Base-by-base conservation (phyloP, 1,140 invertebrate genomes). In the Heliconius hewitsoni region DNA sequence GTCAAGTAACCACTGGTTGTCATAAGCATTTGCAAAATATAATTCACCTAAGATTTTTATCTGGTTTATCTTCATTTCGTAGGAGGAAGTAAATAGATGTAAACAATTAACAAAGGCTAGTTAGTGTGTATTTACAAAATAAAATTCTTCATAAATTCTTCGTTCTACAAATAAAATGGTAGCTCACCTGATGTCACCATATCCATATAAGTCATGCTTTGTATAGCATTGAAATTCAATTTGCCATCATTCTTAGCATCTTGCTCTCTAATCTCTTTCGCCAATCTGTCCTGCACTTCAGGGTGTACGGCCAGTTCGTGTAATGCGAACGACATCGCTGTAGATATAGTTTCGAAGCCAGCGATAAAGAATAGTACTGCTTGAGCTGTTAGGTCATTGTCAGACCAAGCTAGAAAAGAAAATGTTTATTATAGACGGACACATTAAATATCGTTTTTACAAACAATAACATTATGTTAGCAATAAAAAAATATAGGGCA, bases 261-360 rank as follows among this genome's bases (percentile, higher is more conserved):
- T 0, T 90, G 80, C 11, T 92, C 89, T 30, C 95, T 92, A 3
- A 97, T 95, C 86, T 96, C 96, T 66, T 95, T 84, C 13, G 88
- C 85, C 16, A 97, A 78, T 78, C 92, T 95, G 3, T 96, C 92
- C 84, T 97, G 96, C 4, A 96, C 84, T 1, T 96, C 95, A 8
- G 93, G 95, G 87, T 97, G 89, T 6, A 93, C 78, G 0, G 96
- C 95, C 46, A 97, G 83, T 74, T 96, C 95, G 83, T 96, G 96
- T 0, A 96, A 81, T 3, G 93, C 87, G 79, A 95, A 96, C 0
- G 94, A 86, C 80, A 97, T 92, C 0, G 95, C 94, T 1, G 94
- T 94, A 9, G 96, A 95, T 34, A 96, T 95, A 0, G 96, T 96
- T 52, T 97, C 97, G 83, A 96, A 97, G 46, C 96, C 96, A 37